Evolutionary conservation across 2,113 vertebrate genomes (phyloP), one percentile per base, ranked within the genome.

Genomic region (Cottus gobio): DNA sequence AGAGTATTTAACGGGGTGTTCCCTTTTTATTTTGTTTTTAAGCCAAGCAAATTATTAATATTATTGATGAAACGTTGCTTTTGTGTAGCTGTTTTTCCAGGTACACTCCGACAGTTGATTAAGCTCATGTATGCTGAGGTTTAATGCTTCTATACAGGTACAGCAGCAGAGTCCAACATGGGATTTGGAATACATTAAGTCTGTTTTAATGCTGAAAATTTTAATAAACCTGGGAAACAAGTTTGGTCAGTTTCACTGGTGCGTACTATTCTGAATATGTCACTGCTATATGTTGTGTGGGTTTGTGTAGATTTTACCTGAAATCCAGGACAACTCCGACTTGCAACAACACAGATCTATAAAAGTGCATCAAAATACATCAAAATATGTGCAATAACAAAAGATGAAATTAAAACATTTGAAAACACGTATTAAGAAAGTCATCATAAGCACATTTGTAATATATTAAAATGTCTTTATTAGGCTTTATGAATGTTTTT

Each of bases 1-100:
- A 93, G 89, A 94, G 89, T 94, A 95, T 94, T 94, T 94, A 95
- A 69, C 80, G 58, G 87, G 91, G 78, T 71, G 70, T 90, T 90
- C 87, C 89, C 87, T 89, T 93, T 92, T 90, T 92, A 89, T 92
- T 89, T 90, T 86, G 71, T 89, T 92, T 87, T 89, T 90, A 91
- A 80, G 89, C 76, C 73, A 86, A 92, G 82, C 82, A 87, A 90
- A 93, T 91, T 87, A 90, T 86, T 90, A 86, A 54, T 90, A 84
- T 82, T 90, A 76, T 80, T 78, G 57, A 77, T 75, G 39, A 77
- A 83, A 79, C 61, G 12, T 66, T 56, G 71, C 72, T 85, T 86
- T 77, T 79, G 77, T 84, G 69, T 90, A 68, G 69, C 71, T 72
- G 71, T 84, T 88, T 72, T 64, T 71, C 63, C 74, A 77, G 89